Evolutionary conservation across 2,888 invertebrate species (phyloP).

Genomic region (Torymus texanus): DNA sequence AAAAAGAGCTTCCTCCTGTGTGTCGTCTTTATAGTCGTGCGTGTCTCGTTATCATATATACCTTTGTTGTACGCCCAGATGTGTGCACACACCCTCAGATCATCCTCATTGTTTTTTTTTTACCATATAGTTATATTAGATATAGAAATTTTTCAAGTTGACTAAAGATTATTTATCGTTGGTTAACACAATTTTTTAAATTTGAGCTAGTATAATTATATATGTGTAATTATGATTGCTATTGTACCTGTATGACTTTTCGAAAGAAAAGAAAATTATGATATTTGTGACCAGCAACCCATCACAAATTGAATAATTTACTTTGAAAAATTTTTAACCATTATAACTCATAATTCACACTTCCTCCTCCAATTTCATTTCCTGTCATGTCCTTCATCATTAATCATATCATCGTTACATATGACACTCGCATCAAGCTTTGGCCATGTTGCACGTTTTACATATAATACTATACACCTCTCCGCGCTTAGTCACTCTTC

Average conservation of each 20-base stretch:
- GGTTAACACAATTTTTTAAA: no score
- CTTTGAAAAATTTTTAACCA: conserved; percentile 2
- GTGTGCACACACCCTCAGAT: background rate
- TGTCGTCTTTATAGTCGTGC: conserved; percentile 47
- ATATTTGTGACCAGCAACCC: no score
- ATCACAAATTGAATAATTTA: no score
- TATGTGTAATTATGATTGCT: no score
- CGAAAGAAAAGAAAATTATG: no score
- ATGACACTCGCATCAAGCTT: conserved; percentile 65
- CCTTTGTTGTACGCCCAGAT: conserved; percentile 1
- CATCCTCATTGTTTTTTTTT: background rate
- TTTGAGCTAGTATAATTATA: no score
- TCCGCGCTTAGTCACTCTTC: conserved; percentile 49
- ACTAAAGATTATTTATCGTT: no score
- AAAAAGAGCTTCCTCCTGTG: conserved; percentile 22
- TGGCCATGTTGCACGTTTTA: conserved; percentile 72
- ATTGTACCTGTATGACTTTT: no score
- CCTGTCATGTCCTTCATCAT: conserved; percentile 41
- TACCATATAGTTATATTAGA: background rate
- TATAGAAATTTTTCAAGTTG: no score
- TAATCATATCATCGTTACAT: conserved; percentile 46
- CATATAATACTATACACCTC: conserved; percentile 48
- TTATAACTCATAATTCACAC: conserved; percentile 13
- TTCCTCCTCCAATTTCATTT: conserved; percentile 38
- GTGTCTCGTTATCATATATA: conserved; percentile 33